These are phyloP conservation scores for Sinhomidia bicolor DNA, from an alignment of 2,888 invertebrate species.

Conservation along the genomic window DNA sequence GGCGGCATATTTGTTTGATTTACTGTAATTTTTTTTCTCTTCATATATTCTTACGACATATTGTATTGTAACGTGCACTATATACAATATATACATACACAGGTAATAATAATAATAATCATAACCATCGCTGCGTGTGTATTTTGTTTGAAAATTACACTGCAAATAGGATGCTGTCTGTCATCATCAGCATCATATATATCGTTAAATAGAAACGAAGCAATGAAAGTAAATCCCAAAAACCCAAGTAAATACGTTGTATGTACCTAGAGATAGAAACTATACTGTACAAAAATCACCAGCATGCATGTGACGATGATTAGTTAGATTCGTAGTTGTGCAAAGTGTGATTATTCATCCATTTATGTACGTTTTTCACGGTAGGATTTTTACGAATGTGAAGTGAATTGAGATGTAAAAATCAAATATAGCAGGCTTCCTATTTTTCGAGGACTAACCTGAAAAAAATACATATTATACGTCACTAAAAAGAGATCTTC, in stretches of 20 bases:
- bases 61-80: no score
- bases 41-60: background rate
- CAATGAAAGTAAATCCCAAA: conserved; percentile 31
- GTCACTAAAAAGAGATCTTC: conserved; percentile 21
- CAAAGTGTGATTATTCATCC: conserved; percentile 57
- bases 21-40: background rate
- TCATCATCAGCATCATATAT: background rate
- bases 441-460: conserved; percentile 34
- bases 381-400: conserved; percentile 34
- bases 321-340: conserved; percentile 14
- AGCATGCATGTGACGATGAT: conserved; percentile 12
- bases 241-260: background rate
- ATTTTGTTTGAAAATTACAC: background rate
- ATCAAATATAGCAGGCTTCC: conserved; percentile 37
- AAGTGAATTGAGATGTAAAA: conserved; percentile 53
- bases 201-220: conserved; percentile 8
- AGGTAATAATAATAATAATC: no score
- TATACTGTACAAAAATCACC: background rate
- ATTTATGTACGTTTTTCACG: conserved; percentile 42
- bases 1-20: conserved; percentile 1
- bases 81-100: no score
- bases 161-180: background rate
- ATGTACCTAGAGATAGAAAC: conserved; percentile 9
- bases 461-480: background rate
- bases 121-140: background rate